phyloP scores from a whole-genome alignment of 2,113 vertebrate species.

The Tinamus guttatus region DNA sequence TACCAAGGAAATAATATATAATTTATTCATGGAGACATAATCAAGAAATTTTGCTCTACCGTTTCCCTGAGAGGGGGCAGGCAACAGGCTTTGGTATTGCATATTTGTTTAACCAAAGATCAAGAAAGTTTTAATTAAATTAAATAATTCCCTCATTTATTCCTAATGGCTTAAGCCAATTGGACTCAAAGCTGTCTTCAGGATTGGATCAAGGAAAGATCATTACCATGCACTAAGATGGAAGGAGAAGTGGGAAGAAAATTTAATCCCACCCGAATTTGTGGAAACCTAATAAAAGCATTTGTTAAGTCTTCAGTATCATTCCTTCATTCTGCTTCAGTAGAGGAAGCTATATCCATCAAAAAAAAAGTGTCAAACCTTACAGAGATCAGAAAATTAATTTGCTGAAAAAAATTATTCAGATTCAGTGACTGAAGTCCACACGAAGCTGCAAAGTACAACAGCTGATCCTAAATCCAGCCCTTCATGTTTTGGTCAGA shows the following conservation, averaged over 20 bases:
- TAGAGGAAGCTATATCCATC: neutral
- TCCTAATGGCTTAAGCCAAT: neutral
- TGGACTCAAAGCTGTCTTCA: neutral
- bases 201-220: neutral
- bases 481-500: neutral
- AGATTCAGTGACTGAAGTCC: neutral
- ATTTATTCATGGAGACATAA: neutral
- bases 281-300: constrained; percentile 24
- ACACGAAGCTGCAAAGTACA: neutral
- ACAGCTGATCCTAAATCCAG: neutral
- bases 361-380: neutral
- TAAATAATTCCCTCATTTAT: neutral
- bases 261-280: constrained; percentile 46
- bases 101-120: neutral
- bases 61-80: neutral
- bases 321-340: neutral
- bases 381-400: neutral
- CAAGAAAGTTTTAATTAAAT: neutral
- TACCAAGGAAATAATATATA: neutral
- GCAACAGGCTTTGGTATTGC: neutral
- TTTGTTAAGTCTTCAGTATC: constrained; percentile 12
- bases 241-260: neutral
- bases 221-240: neutral
- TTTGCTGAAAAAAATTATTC: neutral
- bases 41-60: neutral